phyloP scores from a whole-genome alignment of 2,797 vertebrate genomes.

The Melanotaenia parkinsoni region DNA sequence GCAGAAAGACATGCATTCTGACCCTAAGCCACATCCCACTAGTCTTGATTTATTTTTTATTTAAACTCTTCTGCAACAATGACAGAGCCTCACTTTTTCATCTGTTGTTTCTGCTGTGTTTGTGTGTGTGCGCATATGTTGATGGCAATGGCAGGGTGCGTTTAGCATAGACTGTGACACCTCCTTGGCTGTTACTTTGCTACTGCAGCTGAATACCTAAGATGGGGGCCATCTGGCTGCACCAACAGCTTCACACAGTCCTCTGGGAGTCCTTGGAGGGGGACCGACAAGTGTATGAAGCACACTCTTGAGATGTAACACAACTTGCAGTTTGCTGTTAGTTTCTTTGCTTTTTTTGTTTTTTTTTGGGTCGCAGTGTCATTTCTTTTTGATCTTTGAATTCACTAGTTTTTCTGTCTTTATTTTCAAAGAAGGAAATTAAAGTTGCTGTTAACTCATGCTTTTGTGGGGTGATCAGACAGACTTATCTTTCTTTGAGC shows the following conservation, averaged over 20 bases:
- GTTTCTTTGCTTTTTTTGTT: constrained; percentile 9
- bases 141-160: constrained; percentile 42
- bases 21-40: not conserved
- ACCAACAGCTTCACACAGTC: constrained; percentile 62
- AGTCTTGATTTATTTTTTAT: not conserved
- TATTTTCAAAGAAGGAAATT: constrained; percentile 31
- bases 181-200: constrained; percentile 65
- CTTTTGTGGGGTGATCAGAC: constrained; percentile 46
- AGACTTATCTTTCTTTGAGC: constrained; percentile 39
- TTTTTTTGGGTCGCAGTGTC: not conserved
- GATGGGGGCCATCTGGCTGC: constrained; percentile 74
- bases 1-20: not conserved
- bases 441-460: constrained; percentile 48
- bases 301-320: constrained; percentile 66
- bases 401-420: constrained; percentile 16
- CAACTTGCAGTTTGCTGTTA: constrained; percentile 34
- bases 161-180: constrained; percentile 63
- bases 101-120: constrained; percentile 20
- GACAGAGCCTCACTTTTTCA: constrained; percentile 17
- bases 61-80: constrained; percentile 5
- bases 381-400: constrained; percentile 11
- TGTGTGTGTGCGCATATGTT: constrained; percentile 10
- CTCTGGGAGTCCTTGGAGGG: constrained; percentile 73
- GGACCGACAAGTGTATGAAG: constrained; percentile 53
- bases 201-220: constrained; percentile 72